These are phyloP conservation scores for Gila orcuttii DNA, from an alignment of 2,113 vertebrate species.

Conservation along the genomic window DNA sequence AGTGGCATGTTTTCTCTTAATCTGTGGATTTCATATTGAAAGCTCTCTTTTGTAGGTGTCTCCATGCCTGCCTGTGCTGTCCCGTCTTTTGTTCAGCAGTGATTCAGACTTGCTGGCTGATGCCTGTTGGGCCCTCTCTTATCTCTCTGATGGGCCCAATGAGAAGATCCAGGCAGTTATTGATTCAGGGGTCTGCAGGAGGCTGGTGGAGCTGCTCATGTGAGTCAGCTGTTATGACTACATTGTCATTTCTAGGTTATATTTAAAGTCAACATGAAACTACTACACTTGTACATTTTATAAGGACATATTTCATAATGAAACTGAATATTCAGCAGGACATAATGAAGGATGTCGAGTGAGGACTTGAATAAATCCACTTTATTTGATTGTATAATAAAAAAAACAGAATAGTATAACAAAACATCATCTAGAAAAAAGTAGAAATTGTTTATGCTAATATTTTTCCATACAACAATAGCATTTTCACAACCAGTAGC, in stretches of 20 bases:
- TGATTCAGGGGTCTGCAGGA: constrained; percentile 94
- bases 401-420: not conserved
- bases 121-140: constrained; percentile 98
- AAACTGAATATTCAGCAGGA: not conserved
- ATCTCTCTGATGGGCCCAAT: constrained; percentile 96
- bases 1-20: too few species aligned
- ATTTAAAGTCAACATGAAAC: not conserved
- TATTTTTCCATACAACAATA: too few species aligned
- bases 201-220: constrained; percentile 96
- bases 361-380: not conserved
- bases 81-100: constrained; percentile 94
- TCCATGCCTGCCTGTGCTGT: constrained; percentile 93
- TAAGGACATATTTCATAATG: not conserved
- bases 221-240: constrained; percentile 70
- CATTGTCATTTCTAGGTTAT: not conserved
- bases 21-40: not conserved
- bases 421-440: not conserved
- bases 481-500: too few species aligned
- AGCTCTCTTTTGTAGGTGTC: constrained; percentile 82
- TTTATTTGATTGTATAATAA: not conserved
- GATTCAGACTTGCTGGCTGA: constrained; percentile 96
- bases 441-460: too few species aligned
- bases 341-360: not conserved
- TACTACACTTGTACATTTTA: not conserved
- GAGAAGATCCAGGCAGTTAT: constrained; percentile 99